Percentiles rank a stretch among this genome's conserved stretches.
Conservation (phyloP, 2,113 vertebrate species). For the Ictidomys tridecemlineatus region DNA sequence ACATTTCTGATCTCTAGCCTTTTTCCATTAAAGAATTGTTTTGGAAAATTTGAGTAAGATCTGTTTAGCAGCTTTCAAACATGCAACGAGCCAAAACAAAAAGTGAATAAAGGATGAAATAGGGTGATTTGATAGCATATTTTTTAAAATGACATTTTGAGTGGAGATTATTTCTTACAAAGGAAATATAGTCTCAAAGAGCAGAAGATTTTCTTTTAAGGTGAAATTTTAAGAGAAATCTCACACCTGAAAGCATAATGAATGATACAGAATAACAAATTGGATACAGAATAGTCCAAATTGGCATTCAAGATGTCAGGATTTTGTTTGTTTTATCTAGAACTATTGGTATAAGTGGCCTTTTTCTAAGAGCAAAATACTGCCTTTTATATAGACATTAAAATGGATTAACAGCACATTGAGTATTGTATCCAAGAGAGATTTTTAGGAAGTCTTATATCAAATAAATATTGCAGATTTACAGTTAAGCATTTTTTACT, state of each 20-base stretch:
- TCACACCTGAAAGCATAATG: constrained; percentile 7
- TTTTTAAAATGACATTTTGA: constrained; percentile 63
- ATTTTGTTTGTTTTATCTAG: not conserved
- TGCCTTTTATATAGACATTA: not conserved
- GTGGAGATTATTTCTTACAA: constrained; percentile 56
- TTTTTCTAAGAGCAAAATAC: constrained; percentile 22
- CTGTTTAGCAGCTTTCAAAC: constrained; percentile 71
- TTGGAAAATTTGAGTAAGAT: constrained; percentile 81
- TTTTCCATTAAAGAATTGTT: constrained; percentile 74
- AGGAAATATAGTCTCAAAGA: not conserved
- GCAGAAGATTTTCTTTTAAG: constrained; percentile 35
- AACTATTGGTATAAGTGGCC: not conserved
- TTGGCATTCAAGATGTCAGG: not conserved
- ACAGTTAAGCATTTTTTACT: not conserved
- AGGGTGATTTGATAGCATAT: constrained; percentile 55
- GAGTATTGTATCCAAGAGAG: not conserved
- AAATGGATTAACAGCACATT: not conserved
- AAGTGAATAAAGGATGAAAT: constrained; percentile 27
- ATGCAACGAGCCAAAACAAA: constrained; percentile 64
- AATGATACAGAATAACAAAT: constrained; percentile 52
- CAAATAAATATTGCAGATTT: constrained; percentile 27
- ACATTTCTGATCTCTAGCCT: constrained; percentile 57
- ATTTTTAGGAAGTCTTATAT: not conserved
- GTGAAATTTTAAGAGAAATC: constrained; percentile 27
- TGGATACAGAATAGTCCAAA: too few species aligned